Evolutionary conservation across 1,140 invertebrate genomes (phyloP).

Genomic region (Dendroctonus valens): DNA sequence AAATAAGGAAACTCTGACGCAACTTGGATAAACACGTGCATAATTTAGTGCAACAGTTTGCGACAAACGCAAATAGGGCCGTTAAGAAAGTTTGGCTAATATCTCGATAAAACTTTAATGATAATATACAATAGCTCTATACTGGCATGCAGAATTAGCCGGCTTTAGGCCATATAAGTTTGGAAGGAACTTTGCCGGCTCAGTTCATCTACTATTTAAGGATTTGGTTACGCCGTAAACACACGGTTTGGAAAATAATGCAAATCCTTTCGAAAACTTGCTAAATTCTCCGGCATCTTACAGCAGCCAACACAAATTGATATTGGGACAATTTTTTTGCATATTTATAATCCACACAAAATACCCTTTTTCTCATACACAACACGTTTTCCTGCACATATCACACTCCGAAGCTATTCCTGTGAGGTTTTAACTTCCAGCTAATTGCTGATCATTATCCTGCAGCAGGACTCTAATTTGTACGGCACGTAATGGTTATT

Average conservation of each 20-base stretch:
- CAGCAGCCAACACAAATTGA: too few species aligned
- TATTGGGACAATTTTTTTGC: too few species aligned
- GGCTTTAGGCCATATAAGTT: background rate
- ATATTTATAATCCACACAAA: too few species aligned
- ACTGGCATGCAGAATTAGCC: conserved; percentile 5
- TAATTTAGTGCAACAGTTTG: conserved; percentile 28
- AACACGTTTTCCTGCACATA: too few species aligned
- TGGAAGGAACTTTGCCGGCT: background rate
- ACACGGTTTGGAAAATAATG: too few species aligned
- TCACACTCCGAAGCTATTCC: conserved; percentile 6
- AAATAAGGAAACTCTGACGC: too few species aligned
- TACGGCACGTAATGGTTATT: conserved; percentile 15
- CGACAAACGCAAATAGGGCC: conserved; percentile 16
- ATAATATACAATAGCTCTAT: conserved; percentile 18
- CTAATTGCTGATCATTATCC: conserved; percentile 20
- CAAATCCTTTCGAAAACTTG: background rate
- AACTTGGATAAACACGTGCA: conserved; percentile 16
- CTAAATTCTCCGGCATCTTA: too few species aligned
- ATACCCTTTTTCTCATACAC: too few species aligned
- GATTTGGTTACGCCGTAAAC: too few species aligned
- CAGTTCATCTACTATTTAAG: background rate
- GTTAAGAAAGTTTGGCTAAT: conserved; percentile 24
- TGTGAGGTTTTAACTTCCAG: conserved; percentile 15
- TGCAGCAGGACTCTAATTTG: conserved; percentile 9
- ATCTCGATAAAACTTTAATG: conserved; percentile 24